Evolutionary conservation across 2,797 vertebrate genomes (phyloP), one percentile per base, ranked within the genome.

Genomic region (Cygnus olor): DNA sequence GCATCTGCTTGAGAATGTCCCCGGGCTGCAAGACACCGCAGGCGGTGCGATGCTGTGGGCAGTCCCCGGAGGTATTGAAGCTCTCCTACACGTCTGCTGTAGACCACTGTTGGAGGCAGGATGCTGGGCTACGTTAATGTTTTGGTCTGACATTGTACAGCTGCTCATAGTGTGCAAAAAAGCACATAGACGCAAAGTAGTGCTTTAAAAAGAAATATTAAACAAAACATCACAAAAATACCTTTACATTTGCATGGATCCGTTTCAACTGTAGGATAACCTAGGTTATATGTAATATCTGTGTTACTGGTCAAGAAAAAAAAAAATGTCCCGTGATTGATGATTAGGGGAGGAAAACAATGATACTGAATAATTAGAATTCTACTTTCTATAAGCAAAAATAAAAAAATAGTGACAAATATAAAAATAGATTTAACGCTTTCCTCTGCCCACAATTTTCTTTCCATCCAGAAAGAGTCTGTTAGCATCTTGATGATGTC

Each of bases 41-140:
- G 45, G 79, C 49, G 63, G 4, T 71, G 45, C 28, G 27, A 36
- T 1, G 7, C 54, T 70, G 22, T 49, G n/a, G 57, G 57, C 19
- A 57, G 14, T 25, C 19, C 22, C 49, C 78, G 27, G 10, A 61
- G 61, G 60, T 80, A 20, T 60, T 60, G 38, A 19, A 60, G 22
- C 19, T 30, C 34, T n/a, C 24, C 40, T 64, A 16, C 14, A 8
- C 16, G 5, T 44, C 54, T 3, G 8, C 38, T 58, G 25, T 25
- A 32, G 71, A 36, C 7, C 19, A 2, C 30, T 64, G 42, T 27
- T 54, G 32, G 61, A 68, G 34, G 11, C 42, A 47, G 44, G 21
- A 22, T 36, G 14, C 30, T 21, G 13, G 21, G 19, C 34, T 79
- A 3, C 0, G 0, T 20, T 0, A 6, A 16, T 10, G 3, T 77